Evolutionary conservation across 2,888 invertebrate species (phyloP).

Genomic region (Caenorhabditis sp.): DNA sequence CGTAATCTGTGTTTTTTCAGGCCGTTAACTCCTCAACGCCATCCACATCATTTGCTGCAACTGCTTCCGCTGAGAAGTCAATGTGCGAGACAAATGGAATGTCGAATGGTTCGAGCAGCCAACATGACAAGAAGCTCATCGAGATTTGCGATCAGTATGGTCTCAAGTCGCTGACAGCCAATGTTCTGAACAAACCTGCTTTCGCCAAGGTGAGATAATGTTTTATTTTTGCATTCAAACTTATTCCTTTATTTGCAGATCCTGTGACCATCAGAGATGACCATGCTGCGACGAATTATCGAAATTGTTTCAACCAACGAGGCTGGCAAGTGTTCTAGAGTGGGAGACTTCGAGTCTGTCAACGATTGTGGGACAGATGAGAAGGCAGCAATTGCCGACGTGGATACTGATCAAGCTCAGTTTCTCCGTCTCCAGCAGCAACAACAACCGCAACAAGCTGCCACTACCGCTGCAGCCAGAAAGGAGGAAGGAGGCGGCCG

Average conservation of each 20-base stretch:
- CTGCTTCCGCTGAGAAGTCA: slow-evolving; percentile 91
- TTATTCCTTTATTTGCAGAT: slow-evolving; percentile 54
- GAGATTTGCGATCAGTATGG: slow-evolving; percentile 87
- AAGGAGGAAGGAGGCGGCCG: slow-evolving; percentile 45
- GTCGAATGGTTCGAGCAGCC: slow-evolving; percentile 86
- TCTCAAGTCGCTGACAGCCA: slow-evolving; percentile 71
- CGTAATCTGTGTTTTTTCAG: slow-evolving; percentile 14
- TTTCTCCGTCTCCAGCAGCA: slow-evolving; percentile 51
- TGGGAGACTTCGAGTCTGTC: slow-evolving; percentile 71
- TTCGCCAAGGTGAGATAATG: slow-evolving; percentile 68
- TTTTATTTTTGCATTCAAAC: background rate
- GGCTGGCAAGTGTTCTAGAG: slow-evolving; percentile 77
- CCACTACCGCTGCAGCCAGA: slow-evolving; percentile 3
- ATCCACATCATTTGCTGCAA: slow-evolving; percentile 12
- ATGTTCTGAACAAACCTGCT: slow-evolving; percentile 67
- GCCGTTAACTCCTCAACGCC: slow-evolving; percentile 24
- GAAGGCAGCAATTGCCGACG: slow-evolving; percentile 22
- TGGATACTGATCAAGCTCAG: slow-evolving; percentile 43
- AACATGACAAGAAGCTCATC: slow-evolving; percentile 95
- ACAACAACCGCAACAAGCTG: slow-evolving; percentile 34
- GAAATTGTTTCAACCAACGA: slow-evolving; percentile 78
- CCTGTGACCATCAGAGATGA: slow-evolving; percentile 75
- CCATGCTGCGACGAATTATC: slow-evolving; percentile 75
- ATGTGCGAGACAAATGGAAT: slow-evolving; percentile 98
- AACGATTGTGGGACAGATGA: slow-evolving; percentile 73